Conservation (phyloP, 2,888 invertebrate species). For the Parapristionchus giblindavisi region DNA sequence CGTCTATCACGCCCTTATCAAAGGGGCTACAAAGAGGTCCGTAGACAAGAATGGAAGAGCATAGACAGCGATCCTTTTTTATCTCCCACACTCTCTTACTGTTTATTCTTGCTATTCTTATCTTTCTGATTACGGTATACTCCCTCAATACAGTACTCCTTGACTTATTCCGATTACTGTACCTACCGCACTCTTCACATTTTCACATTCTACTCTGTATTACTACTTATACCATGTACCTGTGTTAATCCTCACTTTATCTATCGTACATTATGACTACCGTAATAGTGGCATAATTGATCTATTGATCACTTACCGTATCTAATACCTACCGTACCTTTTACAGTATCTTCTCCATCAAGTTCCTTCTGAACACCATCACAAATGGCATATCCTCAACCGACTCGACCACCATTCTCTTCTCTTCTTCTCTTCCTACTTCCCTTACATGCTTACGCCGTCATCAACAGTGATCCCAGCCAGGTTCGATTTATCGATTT, state of each 20-base stretch:
- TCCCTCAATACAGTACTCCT: no score
- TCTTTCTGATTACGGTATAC: no score
- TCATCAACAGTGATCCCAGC: background rate
- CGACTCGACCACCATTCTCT: constrained; percentile 17
- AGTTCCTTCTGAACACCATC: no score
- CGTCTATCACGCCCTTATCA: constrained; percentile 10
- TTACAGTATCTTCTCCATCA: background rate
- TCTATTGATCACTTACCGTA: background rate
- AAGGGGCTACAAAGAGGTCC: constrained; percentile 12
- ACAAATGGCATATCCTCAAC: constrained; percentile 8
- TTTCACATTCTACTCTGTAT: background rate
- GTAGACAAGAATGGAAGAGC: background rate
- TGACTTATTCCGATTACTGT: no score
- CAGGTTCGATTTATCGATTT: no score
- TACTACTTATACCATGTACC: background rate
- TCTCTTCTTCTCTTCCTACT: constrained; percentile 24
- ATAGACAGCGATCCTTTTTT: background rate
- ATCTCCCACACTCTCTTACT: background rate
- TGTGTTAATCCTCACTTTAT: background rate
- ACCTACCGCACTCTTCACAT: background rate
- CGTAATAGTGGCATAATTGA: background rate
- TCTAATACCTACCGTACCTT: constrained; percentile 4
- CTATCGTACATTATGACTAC: no score
- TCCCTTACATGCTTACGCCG: constrained; percentile 26
- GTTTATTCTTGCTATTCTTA: no score